Percentiles rank a stretch among this genome's conserved stretches.
Evolutionary conservation across 1,140 invertebrate genomes (phyloP).

Genomic region (Portunus trituberculatus): DNA sequence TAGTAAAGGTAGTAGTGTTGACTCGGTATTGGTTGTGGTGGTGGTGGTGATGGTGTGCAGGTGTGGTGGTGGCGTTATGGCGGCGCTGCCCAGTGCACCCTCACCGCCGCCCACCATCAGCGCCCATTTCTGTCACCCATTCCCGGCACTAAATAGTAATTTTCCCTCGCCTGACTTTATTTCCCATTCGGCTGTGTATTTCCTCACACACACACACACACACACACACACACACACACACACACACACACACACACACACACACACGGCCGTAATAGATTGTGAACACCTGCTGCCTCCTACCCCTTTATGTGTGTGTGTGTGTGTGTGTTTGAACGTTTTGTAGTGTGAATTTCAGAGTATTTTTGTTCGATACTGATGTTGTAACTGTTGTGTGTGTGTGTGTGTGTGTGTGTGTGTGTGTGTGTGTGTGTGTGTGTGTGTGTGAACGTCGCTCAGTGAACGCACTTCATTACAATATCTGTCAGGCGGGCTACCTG

Average conservation of each 20-base stretch:
- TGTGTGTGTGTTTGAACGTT: too few relatives aligned
- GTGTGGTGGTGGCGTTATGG: too few relatives aligned
- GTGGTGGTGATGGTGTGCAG: too few relatives aligned
- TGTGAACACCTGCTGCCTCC: neutral
- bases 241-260: constrained; percentile 15
- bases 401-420: constrained; percentile 12
- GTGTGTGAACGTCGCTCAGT: neutral
- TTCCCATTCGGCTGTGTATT: neutral
- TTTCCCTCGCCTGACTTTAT: constrained; percentile 11
- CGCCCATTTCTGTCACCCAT: constrained; percentile 18
- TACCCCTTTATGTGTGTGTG: neutral
- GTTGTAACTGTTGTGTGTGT: neutral
- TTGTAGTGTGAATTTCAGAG: too few relatives aligned
- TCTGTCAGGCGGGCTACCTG: neutral
- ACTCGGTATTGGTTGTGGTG: too few relatives aligned
- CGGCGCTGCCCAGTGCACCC: too few relatives aligned
- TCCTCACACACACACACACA: neutral
- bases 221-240: constrained; percentile 20
- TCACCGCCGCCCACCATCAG: neutral
- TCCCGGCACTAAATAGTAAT: constrained; percentile 2
- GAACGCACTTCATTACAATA: constrained; percentile 22
- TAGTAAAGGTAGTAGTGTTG: too few relatives aligned
- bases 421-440: constrained; percentile 18
- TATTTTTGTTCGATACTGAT: too few relatives aligned
- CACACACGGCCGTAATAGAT: neutral